phyloP scores from a whole-genome alignment of 2,113 vertebrate species.

The Alouatta palliata region DNA sequence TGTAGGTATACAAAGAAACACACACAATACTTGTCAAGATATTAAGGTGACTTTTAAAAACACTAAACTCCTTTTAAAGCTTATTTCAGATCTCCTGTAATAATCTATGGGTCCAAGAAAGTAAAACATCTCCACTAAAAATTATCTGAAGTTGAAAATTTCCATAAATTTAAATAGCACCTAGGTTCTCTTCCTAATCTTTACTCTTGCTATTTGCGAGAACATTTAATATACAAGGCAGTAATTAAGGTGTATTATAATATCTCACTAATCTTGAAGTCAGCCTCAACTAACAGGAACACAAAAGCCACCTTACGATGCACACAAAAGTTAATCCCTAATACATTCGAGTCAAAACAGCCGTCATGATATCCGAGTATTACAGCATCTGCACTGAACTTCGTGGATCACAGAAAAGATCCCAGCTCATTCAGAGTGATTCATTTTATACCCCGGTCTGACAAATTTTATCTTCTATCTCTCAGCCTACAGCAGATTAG shows the following conservation, averaged over 20 bases:
- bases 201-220: neutral
- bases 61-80: neutral
- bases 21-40: neutral
- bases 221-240: neutral
- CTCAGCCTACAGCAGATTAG: neutral
- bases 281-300: neutral
- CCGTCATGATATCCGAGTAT: neutral
- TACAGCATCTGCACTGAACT: neutral
- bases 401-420: neutral
- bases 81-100: constrained; percentile 14
- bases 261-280: neutral
- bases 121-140: neutral
- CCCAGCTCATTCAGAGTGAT: neutral
- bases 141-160: constrained; percentile 8
- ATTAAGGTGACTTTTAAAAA: neutral
- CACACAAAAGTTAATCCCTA: neutral
- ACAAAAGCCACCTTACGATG: neutral
- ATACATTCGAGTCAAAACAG: neutral
- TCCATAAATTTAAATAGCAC: neutral
- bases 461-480: neutral
- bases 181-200: neutral
- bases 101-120: neutral
- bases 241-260: neutral
- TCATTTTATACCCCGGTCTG: neutral
- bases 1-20: neutral